phyloP scores from a whole-genome alignment of 2,888 invertebrate genomes.

The Spodoptera littoralis region DNA sequence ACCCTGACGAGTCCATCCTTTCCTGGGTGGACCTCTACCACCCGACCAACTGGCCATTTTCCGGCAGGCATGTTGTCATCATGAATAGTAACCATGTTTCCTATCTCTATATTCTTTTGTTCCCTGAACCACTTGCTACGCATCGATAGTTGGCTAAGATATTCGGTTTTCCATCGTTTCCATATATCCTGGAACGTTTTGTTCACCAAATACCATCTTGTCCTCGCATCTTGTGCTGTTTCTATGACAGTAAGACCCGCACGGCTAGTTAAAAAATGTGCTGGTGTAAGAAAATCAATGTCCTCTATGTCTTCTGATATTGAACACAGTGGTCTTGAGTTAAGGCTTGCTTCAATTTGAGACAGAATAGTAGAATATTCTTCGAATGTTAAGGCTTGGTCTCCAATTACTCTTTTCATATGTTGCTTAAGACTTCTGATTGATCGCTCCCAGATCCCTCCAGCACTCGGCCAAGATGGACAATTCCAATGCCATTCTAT shows the following conservation, averaged over 20 bases:
- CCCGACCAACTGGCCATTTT: constrained; percentile 1
- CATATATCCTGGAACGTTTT: constrained; percentile 1
- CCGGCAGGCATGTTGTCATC: no score
- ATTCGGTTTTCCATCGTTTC: constrained; percentile 1
- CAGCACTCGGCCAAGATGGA: constrained; percentile 2
- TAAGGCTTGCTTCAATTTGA: constrained; percentile 3
- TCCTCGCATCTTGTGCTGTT: constrained; percentile 2
- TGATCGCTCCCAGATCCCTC: constrained; percentile 2
- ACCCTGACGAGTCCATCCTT: neutral
- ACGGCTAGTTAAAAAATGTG: neutral
- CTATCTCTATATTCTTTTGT: constrained; percentile 1
- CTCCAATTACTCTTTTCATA: neutral
- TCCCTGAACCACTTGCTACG: neutral
- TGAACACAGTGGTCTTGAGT: constrained; percentile 2
- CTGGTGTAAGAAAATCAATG: neutral
- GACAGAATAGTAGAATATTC: neutral
- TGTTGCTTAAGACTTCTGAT: constrained; percentile 2
- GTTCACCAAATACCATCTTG: constrained; percentile 1
- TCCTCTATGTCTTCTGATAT: constrained; percentile 1
- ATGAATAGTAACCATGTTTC: neutral
- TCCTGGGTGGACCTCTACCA: constrained; percentile 1
- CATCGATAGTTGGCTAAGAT: constrained; percentile 6
- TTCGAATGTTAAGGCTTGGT: constrained; percentile 3
- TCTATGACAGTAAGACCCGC: constrained; percentile 3
- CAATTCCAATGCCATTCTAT: constrained; percentile 9